Evolutionary conservation across 1,140 invertebrate species (phyloP).

Genomic region (Heliconius eleuchia): DNA sequence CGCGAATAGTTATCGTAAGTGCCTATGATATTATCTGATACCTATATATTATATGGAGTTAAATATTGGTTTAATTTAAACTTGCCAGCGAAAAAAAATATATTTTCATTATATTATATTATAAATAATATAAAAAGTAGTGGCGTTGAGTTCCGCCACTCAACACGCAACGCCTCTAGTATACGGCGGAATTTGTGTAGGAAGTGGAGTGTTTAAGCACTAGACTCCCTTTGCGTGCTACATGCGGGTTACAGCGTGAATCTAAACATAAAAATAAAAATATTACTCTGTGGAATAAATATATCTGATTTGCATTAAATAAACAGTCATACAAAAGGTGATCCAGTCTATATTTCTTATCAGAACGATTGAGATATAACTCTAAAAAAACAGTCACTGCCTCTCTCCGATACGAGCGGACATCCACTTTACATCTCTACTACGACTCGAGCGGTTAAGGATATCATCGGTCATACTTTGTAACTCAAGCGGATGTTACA

Average conservation of each 20-base stretch:
- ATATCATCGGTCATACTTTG: constrained; percentile 41
- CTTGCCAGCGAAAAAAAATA: background rate
- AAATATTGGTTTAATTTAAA: background rate
- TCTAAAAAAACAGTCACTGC: constrained; percentile 35
- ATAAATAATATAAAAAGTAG: no score
- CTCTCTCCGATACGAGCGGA: constrained; percentile 41
- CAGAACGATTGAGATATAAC: constrained; percentile 33
- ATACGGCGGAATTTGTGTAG: no score
- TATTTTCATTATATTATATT: background rate
- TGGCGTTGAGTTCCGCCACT: no score
- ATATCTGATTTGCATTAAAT: background rate
- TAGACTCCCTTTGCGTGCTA: no score
- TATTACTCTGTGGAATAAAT: background rate
- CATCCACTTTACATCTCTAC: constrained; percentile 38
- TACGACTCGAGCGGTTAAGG: constrained; percentile 26
- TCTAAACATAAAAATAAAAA: no score
- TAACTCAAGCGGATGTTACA: constrained; percentile 32
- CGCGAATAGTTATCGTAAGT: constrained; percentile 26
- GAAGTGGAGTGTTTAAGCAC: no score
- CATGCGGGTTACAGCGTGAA: no score
- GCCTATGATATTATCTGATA: background rate
- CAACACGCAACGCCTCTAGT: no score
- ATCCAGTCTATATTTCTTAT: constrained; percentile 20
- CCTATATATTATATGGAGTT: background rate
- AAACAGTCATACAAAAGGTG: constrained; percentile 17